Percentiles rank a stretch among this genome's conserved stretches.
Evolutionary conservation across 2,888 invertebrate species (phyloP).

Genomic region (Cantharis rustica): DNA sequence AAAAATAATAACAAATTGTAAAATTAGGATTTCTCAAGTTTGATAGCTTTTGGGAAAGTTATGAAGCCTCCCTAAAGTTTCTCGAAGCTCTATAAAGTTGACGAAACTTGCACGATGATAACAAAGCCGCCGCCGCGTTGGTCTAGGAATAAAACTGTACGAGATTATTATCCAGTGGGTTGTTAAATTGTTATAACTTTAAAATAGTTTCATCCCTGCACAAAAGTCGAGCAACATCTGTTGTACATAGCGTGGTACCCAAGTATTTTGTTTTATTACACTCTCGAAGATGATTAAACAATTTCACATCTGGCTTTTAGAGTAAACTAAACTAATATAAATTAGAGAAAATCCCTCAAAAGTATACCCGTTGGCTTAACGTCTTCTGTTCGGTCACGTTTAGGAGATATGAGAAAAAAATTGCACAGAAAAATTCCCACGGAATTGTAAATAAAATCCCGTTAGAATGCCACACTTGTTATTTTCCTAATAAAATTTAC

Average conservation of each 20-base stretch:
- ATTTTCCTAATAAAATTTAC: not conserved
- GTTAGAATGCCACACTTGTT: not conserved
- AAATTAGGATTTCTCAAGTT: not conserved
- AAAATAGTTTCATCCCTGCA: not conserved
- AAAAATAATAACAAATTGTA: not conserved
- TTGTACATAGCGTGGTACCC: not conserved
- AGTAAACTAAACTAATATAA: not conserved
- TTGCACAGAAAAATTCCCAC: not conserved
- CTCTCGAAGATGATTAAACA: not conserved
- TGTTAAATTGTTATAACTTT: not conserved
- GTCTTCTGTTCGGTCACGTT: not conserved
- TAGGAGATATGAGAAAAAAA: not conserved
- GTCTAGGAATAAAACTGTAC: not conserved
- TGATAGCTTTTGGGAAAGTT: not conserved
- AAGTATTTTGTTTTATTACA: not conserved
- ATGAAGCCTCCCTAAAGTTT: not conserved
- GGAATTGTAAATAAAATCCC: not conserved
- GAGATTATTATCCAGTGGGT: not conserved
- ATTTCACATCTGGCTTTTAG: not conserved
- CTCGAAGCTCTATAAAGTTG: not conserved
- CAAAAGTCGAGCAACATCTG: not conserved
- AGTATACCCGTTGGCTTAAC: not conserved
- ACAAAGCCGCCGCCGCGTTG: not conserved
- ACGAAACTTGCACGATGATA: not conserved
- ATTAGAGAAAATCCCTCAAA: not conserved